Conservation (phyloP, 2,797 vertebrate species). For the Sebastes itinus region DNA sequence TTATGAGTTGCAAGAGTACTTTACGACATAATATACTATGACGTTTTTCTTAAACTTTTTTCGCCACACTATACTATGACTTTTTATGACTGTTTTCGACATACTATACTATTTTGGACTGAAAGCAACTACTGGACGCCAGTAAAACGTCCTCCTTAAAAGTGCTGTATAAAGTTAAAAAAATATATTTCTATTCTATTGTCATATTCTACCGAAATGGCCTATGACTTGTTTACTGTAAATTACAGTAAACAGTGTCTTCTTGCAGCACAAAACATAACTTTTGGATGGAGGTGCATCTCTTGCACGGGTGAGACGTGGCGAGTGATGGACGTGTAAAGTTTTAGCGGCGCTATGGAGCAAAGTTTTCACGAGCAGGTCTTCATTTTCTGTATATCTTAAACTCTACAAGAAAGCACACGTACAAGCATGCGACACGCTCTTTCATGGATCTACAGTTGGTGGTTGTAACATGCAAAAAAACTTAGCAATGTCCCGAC, state of each 20-base stretch:
- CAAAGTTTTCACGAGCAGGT: not conserved
- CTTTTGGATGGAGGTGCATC: not conserved
- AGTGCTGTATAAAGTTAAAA: too few species aligned
- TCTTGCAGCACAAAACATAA: not conserved
- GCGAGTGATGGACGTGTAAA: not conserved
- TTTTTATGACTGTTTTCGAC: too few species aligned
- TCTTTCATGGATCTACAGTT: not conserved
- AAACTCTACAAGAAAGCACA: not conserved
- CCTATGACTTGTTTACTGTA: not conserved
- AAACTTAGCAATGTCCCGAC: too few species aligned
- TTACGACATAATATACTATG: too few species aligned
- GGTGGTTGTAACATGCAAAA: not conserved
- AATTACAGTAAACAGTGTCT: not conserved
- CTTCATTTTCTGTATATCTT: not conserved
- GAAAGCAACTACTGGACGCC: accelerated
- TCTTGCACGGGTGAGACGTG: not conserved
- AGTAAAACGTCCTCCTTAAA: too few species aligned
- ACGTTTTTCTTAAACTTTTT: too few species aligned
- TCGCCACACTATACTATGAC: accelerated
- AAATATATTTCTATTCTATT: too few species aligned
- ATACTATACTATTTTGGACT: too few species aligned
- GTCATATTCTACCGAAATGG: too few species aligned
- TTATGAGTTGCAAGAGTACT: not conserved
- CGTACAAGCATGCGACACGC: not conserved
- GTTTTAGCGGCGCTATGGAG: not conserved